phyloP scores from a whole-genome alignment of 2,888 invertebrate species.

The Hartigia nigra region DNA sequence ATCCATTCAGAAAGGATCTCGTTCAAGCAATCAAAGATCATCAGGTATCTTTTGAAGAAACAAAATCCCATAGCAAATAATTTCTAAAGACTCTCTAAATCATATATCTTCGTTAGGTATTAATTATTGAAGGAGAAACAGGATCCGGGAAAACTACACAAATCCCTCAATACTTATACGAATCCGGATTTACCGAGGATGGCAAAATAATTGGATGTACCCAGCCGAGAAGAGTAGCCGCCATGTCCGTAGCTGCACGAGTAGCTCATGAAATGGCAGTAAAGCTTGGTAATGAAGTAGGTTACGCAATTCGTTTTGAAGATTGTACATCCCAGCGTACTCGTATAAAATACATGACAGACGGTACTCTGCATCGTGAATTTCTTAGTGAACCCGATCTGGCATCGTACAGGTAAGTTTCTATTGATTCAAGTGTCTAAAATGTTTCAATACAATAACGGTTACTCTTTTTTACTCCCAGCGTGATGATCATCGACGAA shows the following conservation, averaged over 20 bases:
- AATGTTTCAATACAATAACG: neutral
- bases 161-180: constrained; percentile 97
- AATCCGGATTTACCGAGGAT: constrained; percentile 88
- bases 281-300: constrained; percentile 93
- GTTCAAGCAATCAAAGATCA: constrained; percentile 91
- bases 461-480: constrained; percentile 62
- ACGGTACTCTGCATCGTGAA: constrained; percentile 96
- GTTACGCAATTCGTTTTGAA: constrained; percentile 95
- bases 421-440: neutral
- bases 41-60: constrained; percentile 69
- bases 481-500: constrained; percentile 99
- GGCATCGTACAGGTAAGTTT: constrained; percentile 79
- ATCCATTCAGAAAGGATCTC: constrained; percentile 88
- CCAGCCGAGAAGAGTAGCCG: constrained; percentile 96
- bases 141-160: constrained; percentile 99
- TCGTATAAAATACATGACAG: constrained; percentile 98
- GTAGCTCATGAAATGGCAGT: constrained; percentile 98
- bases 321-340: constrained; percentile 99
- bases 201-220: constrained; percentile 96
- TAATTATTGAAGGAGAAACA: constrained; percentile 98
- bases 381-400: constrained; percentile 98
- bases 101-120: constrained; percentile 67
- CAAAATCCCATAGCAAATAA: neutral
- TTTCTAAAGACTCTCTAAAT: neutral
- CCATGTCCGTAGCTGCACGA: constrained; percentile 99